These are phyloP conservation scores for Stenurella melanura DNA, from an alignment of 2,888 invertebrate species.

Conservation along the genomic window DNA sequence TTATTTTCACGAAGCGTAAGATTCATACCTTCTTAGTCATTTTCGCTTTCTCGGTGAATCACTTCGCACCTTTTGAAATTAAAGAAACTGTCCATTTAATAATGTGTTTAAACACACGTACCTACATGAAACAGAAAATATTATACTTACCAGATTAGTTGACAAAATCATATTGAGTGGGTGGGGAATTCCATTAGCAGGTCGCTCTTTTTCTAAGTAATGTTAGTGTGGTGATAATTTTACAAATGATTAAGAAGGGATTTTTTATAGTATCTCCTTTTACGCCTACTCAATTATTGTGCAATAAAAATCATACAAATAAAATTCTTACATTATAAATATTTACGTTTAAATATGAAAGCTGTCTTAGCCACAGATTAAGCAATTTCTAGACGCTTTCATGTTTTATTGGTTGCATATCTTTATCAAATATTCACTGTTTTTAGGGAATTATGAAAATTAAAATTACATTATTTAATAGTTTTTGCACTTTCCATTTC, in stretches of 20 bases:
- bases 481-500: no score
- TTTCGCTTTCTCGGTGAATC: conserved; percentile 1
- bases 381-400: background rate
- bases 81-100: background rate
- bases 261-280: background rate
- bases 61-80: background rate
- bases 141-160: no score
- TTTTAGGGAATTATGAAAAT: no score
- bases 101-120: background rate
- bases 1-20: background rate
- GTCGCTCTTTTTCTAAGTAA: background rate
- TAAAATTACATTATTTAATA: no score
- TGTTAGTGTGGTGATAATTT: background rate
- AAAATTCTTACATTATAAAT: no score
- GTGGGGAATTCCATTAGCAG: background rate
- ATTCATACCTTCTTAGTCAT: background rate
- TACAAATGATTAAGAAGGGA: background rate
- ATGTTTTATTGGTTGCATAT: background rate
- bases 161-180: no score
- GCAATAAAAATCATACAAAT: background rate
- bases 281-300: background rate
- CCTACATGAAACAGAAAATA: no score
- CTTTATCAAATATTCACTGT: background rate
- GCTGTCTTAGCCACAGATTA: background rate
- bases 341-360: no score